Evolutionary conservation across 2,113 vertebrate species (phyloP), one percentile per base, ranked within the genome.

Genomic region (Bubo bubo): DNA sequence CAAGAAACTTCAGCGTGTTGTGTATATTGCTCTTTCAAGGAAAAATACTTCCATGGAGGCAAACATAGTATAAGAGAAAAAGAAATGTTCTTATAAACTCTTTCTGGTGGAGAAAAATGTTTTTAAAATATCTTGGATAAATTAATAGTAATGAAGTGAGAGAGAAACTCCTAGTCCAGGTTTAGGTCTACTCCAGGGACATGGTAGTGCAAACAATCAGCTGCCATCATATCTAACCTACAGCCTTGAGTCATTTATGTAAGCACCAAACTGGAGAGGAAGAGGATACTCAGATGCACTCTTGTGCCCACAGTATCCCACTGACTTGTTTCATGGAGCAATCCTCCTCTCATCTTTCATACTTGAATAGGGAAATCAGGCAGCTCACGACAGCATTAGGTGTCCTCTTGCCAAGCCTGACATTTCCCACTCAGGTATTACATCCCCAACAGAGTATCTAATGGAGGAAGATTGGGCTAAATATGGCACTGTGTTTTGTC

Each of bases 21-120:
- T 7, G 12, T 34, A 35, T 12, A 20, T 32, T 67, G 11, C 4
- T 55, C 1, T 79, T 85, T 63, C 30, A 60, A 66, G 62, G 2
- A 1, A 49, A 74, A 62, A 72, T 67, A 71, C 8, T 79, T 67
- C 22, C 49, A 30, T 20, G 21, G 7, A 52, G 10, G 5, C 4
- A 76, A 79, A 35, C 9, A 50, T 3, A 26, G 3, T 6, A 45
- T 3, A 71, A 10, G 10, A 72, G 20, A 45, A 68, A 83, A 86
- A 21, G 0, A 45, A 4, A 0, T 26, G 7, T 37, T 81, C 24
- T 55, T 74, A 50, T 17, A 16, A 70, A 30, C 3, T 39, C 7
- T 72, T 39, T 21, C 2, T 0, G 3, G 2, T 8, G 4, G 6
- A 52, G 11, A 56, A 64, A 88, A 77, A 49, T 5, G 0, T 2